Conservation (phyloP, 2,113 vertebrate genomes). For the Coturnix japonica region DNA sequence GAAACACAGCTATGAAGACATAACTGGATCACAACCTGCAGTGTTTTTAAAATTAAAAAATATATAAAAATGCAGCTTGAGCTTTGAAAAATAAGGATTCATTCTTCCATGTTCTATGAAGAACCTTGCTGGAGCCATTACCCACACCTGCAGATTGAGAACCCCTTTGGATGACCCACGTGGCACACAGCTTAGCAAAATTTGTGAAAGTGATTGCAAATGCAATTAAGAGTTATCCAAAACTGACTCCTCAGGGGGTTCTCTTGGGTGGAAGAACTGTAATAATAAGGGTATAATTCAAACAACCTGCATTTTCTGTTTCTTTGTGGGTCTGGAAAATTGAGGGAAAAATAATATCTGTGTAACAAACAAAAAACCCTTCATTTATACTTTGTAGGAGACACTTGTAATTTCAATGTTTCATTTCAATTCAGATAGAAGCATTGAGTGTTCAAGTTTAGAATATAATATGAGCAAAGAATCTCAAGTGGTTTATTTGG, state of each 20-base stretch:
- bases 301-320: neutral
- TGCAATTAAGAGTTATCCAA: neutral
- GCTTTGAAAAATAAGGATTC: neutral
- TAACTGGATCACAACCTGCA: rapidly evolving
- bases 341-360: neutral
- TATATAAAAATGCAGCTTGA: neutral
- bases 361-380: neutral
- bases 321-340: neutral
- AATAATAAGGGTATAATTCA: neutral
- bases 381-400: neutral
- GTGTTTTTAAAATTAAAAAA: neutral
- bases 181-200: neutral
- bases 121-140: neutral
- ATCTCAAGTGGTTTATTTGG: neutral
- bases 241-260: neutral
- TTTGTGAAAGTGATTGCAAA: neutral
- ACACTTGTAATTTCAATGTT: neutral
- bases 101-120: neutral
- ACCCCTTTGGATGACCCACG: neutral
- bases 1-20: rapidly evolving
- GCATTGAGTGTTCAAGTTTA: neutral
- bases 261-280: neutral
- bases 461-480: neutral
- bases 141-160: neutral
- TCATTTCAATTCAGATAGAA: conserved; percentile 16